Percentiles rank a stretch among this genome's conserved stretches.
phyloP scores from a whole-genome alignment of 2,113 vertebrate species.

The Oophaga pumilio region DNA sequence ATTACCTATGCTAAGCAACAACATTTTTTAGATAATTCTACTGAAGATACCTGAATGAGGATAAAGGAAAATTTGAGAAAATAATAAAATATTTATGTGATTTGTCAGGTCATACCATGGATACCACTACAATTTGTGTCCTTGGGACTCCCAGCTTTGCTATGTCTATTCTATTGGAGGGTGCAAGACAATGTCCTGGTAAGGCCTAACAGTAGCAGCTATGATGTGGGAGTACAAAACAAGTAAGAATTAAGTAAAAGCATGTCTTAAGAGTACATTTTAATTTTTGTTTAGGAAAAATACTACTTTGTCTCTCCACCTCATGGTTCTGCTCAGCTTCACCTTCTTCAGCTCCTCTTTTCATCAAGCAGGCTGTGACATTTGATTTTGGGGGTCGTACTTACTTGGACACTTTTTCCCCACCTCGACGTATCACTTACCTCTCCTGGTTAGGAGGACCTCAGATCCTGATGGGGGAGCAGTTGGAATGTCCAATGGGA shows the following conservation, averaged over 20 bases:
- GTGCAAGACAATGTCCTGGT: constrained; percentile 72
- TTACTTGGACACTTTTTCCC: constrained; percentile 71
- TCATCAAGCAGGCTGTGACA: constrained; percentile 75
- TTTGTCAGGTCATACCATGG: constrained; percentile 62
- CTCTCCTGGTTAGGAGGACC: constrained; percentile 63
- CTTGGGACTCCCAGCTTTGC: constrained; percentile 71
- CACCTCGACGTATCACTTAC: constrained; percentile 75
- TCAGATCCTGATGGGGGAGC: constrained; percentile 37
- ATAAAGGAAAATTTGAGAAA: neutral
- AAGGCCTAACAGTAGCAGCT: constrained; percentile 39
- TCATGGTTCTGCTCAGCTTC: constrained; percentile 72
- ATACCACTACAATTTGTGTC: constrained; percentile 71
- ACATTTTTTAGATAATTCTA: neutral
- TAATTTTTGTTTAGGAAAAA: constrained; percentile 68
- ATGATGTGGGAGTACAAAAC: neutral
- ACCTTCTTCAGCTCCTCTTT: constrained; percentile 62
- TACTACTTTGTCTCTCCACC: constrained; percentile 77
- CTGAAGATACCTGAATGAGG: neutral
- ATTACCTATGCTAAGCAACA: neutral
- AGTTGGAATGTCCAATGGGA: constrained; percentile 73
- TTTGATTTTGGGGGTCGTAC: constrained; percentile 75
- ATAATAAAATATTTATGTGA: neutral
- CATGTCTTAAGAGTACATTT: neutral
- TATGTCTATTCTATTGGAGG: constrained; percentile 72
- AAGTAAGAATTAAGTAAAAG: neutral